These are phyloP conservation scores for Anodontia alba DNA, from an alignment of 2,888 invertebrate genomes.

Conservation along the genomic window DNA sequence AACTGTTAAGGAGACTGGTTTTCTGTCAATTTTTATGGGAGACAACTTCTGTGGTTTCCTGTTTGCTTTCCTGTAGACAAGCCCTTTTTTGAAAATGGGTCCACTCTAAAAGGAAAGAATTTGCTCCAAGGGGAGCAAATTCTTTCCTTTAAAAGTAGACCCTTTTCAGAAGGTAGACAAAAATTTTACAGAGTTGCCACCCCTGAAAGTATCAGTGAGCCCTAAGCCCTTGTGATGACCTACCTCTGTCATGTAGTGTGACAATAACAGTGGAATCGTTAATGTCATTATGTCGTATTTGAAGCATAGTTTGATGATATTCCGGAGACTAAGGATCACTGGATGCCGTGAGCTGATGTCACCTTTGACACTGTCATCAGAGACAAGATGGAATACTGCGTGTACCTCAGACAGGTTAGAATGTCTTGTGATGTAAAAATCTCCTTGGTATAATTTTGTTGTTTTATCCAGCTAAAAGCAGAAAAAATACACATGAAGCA, in stretches of 20 bases:
- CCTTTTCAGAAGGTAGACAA: too few relatives aligned
- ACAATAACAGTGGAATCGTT: constrained; percentile 95
- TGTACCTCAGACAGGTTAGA: constrained; percentile 97
- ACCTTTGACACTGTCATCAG: constrained; percentile 89
- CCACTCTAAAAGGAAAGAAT: too few relatives aligned
- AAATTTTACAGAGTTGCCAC: too few relatives aligned
- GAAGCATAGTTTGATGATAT: constrained; percentile 97
- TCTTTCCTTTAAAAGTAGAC: too few relatives aligned
- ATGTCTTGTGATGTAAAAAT: constrained; percentile 87
- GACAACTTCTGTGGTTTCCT: too few relatives aligned
- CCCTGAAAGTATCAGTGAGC: too few relatives aligned
- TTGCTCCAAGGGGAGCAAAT: too few relatives aligned
- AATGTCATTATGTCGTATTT: constrained; percentile 96
- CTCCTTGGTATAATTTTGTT: constrained; percentile 77
- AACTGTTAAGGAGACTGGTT: too few relatives aligned
- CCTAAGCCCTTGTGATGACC: too few relatives aligned
- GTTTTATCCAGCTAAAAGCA: constrained; percentile 72
- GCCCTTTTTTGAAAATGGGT: too few relatives aligned
- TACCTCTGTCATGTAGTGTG: constrained; percentile 97
- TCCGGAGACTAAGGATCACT: constrained; percentile 96
- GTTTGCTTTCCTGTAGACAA: too few relatives aligned
- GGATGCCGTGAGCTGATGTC: constrained; percentile 99
- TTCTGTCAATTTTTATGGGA: too few relatives aligned
- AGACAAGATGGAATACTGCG: constrained; percentile 97
- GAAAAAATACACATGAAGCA: not conserved